Evolutionary conservation across 2,113 vertebrate species (phyloP), one percentile per base, ranked within the genome.

Genomic region (Theristicus caerulescens): DNA sequence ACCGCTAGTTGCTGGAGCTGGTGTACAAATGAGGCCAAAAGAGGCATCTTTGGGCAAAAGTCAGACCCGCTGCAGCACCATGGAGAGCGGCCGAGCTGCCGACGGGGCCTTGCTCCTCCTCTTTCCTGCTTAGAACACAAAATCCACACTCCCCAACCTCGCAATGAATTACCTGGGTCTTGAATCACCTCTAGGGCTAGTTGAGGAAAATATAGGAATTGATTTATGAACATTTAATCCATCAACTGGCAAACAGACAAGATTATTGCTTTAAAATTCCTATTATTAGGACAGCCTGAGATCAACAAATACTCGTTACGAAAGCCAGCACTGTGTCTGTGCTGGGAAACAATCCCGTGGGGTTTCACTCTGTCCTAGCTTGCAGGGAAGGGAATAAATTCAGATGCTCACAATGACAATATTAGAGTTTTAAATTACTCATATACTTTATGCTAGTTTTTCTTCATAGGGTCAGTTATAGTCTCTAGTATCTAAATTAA

Each of bases 81-180:
- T 29, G 89, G 89, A 89, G 65, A 91, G 81, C n/a, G 3, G 16
- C 16, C 1, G 17, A 52, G 58, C 46, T 12, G 16, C 38, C 6
- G 7, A 3, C 2, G 1, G 38, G 7, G 3, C 24, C 16, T 7
- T 16, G 4, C 15, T 5, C 34, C 40, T n/a, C 16, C 6, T 0
- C 1, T 13, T 16, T 4, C 66, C 36, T 6, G 10, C 14, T 1
- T 3, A 4, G 14, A n/a, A 7, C 29, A 24, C 21, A 16, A 52
- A 12, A 5, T 7, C 11, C 40, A 4, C 25, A 26, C 11, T 6
- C 24, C 11, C 27, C 54, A 40, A 5, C 32, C 54, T 11, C 25
- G 51, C 25, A 1, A 0, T 1, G 36, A 31, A 26, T 3, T 6
- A 5, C 29, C 5, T 8, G 51, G 15, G 7, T 22, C 46, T n/a